A percentile compares a stretch with the other conserved stretches of the same genome.
phyloP scores from a whole-genome alignment of 2,797 vertebrate species.

The Anas georgica region DNA sequence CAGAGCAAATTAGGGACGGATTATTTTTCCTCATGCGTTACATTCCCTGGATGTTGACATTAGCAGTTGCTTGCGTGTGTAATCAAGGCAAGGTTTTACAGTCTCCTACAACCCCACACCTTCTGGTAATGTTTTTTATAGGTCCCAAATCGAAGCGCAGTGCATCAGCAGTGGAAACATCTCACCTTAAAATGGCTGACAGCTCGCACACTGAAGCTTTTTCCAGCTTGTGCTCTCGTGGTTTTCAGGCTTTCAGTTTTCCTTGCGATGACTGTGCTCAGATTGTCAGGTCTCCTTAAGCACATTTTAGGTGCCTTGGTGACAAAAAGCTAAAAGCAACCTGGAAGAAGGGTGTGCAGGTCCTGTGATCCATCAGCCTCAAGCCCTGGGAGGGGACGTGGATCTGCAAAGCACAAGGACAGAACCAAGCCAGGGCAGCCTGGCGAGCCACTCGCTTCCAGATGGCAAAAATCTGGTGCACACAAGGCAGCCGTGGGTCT shows the following conservation, averaged over 20 bases:
- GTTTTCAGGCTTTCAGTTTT: background rate
- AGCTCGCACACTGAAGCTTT: background rate
- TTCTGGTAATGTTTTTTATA: conserved; percentile 17
- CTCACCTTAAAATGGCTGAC: conserved; percentile 58
- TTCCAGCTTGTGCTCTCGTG: background rate
- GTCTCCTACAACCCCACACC: conserved; percentile 35
- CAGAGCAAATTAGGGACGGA: background rate
- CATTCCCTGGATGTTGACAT: background rate
- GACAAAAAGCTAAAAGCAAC: background rate
- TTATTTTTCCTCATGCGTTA: background rate
- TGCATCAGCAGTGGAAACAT: background rate
- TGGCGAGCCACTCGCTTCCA: background rate
- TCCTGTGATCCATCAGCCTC: background rate
- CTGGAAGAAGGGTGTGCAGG: background rate
- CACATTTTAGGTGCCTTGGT: background rate
- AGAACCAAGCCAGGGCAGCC: background rate
- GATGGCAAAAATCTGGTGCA: background rate
- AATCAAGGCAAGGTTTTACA: background rate
- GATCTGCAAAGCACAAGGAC: background rate
- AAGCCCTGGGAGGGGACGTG: background rate
- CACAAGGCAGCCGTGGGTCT: background rate
- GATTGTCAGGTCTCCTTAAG: background rate
- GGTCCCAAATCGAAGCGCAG: background rate
- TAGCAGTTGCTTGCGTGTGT: background rate
- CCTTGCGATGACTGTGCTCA: background rate